Conservation (phyloP, 2,113 vertebrate species). For the Corythornis cristatus region DNA sequence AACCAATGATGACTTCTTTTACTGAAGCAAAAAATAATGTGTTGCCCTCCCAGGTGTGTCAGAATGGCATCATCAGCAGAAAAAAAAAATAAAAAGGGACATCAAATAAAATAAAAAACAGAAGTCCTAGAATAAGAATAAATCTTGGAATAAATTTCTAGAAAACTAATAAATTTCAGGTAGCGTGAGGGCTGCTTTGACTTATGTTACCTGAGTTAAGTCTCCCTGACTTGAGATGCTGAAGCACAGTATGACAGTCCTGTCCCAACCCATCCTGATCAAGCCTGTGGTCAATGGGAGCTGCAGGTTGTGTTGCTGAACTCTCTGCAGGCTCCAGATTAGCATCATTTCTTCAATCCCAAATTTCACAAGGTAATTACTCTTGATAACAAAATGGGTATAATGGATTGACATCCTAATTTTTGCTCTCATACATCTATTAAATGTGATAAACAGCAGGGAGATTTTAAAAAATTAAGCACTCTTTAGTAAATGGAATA, state of each 20-base stretch:
- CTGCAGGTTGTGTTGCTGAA: not conserved
- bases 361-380: not conserved
- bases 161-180: not conserved
- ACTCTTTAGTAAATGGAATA: slow-evolving; percentile 45
- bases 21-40: not conserved
- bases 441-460: slow-evolving; percentile 36
- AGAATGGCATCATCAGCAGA: accelerated
- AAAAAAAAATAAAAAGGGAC: not conserved
- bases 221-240: not conserved
- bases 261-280: not conserved
- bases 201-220: not conserved
- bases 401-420: slow-evolving; percentile 1
- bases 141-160: not conserved
- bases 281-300: not conserved
- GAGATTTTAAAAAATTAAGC: slow-evolving; percentile 61
- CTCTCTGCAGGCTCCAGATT: not conserved
- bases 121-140: not conserved
- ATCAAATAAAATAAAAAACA: not conserved
- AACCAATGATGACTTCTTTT: not conserved
- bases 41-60: not conserved
- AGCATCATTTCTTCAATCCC: slow-evolving; percentile 1
- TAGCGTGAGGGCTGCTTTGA: not conserved
- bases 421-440: not conserved
- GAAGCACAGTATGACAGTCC: not conserved
- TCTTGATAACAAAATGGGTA: not conserved